These are phyloP conservation scores for Eutolmus rufibarbis DNA, from an alignment of 2,888 invertebrate genomes.

Conservation along the genomic window DNA sequence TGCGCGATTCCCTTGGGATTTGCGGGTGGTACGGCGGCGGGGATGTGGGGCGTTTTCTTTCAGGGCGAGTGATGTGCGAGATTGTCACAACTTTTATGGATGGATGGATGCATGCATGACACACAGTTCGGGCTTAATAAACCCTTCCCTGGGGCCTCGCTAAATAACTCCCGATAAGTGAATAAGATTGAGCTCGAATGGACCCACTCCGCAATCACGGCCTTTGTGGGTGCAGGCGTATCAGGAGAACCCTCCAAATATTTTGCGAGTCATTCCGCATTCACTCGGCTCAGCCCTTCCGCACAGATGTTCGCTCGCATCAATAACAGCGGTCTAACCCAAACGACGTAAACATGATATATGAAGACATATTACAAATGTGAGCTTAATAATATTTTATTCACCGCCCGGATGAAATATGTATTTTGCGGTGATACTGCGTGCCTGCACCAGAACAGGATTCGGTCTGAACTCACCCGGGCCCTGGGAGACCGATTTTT, in stretches of 20 bases:
- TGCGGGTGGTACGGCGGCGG: neutral
- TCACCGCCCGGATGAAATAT: constrained; percentile 34
- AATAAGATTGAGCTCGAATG: constrained; percentile 18
- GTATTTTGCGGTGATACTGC: constrained; percentile 29
- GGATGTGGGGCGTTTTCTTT: neutral
- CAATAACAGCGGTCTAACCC: constrained; percentile 38
- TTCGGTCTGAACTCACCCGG: neutral
- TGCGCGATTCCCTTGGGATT: neutral
- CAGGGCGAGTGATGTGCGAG: neutral
- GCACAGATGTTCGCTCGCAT: constrained; percentile 35
- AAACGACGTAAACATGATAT: constrained; percentile 39
- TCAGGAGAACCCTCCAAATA: neutral
- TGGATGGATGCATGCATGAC: neutral
- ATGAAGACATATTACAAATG: constrained; percentile 37
- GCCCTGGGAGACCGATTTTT: constrained; percentile 30
- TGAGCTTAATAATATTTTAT: constrained; percentile 41
- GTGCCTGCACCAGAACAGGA: neutral
- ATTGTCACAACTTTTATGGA: neutral
- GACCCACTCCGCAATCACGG: constrained; percentile 15
- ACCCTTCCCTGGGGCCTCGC: neutral
- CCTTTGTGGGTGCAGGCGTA: constrained; percentile 18
- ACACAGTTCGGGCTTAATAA: neutral
- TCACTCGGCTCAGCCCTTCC: constrained; percentile 30
- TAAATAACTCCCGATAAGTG: constrained; percentile 13
- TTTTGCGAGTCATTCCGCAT: constrained; percentile 31